These are phyloP conservation scores for Cepaea nemoralis DNA, from an alignment of 1,140 invertebrate species.

Conservation along the genomic window DNA sequence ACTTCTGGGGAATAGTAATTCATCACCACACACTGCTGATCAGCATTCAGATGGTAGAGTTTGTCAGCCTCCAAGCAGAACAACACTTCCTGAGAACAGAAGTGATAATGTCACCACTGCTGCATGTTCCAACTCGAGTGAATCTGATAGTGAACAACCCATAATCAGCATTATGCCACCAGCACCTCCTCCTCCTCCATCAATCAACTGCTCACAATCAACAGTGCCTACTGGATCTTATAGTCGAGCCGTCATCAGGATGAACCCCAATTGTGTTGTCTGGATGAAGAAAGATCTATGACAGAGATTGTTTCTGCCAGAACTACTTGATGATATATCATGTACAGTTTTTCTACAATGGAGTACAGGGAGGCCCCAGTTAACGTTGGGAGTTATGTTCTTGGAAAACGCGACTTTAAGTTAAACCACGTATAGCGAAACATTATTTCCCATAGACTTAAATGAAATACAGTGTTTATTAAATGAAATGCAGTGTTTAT, in stretches of 20 bases:
- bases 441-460: no score
- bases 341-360: no score
- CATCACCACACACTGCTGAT: neutral
- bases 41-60: neutral
- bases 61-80: neutral
- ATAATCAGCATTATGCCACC: neutral
- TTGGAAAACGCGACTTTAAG: no score
- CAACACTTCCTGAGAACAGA: neutral
- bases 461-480: no score
- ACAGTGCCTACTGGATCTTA: neutral
- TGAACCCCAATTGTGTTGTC: conserved; percentile 50
- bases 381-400: no score
- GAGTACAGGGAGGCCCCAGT: no score
- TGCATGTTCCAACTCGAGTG: neutral
- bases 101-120: neutral
- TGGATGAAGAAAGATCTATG: conserved; percentile 59
- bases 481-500: no score
- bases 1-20: neutral
- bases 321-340: no score
- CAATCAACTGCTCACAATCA: conserved; percentile 32
- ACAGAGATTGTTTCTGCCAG: no score
- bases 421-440: no score
- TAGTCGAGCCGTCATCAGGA: conserved; percentile 39
- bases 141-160: neutral
- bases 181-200: conserved; percentile 44